Evolutionary conservation across 2,888 invertebrate genomes (phyloP).

Genomic region (Amblyteles armatorius): DNA sequence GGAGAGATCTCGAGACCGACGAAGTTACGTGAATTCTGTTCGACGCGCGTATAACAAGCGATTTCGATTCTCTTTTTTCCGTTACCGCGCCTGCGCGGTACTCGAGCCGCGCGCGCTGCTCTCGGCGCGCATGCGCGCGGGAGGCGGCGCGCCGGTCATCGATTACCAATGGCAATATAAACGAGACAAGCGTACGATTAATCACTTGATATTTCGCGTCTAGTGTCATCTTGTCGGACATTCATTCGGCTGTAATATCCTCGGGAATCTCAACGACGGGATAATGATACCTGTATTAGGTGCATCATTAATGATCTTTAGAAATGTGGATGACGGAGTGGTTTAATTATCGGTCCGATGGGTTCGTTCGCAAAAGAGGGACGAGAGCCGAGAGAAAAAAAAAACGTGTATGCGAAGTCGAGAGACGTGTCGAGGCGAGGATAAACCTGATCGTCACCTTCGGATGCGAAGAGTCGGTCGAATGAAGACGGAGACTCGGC

Average conservation of each 20-base stretch:
- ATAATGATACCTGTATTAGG: constrained; percentile 40
- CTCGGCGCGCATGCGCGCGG: neutral
- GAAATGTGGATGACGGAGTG: constrained; percentile 50
- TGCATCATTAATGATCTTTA: constrained; percentile 51
- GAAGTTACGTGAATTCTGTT: constrained; percentile 7
- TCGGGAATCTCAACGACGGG: constrained; percentile 6
- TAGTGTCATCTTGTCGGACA: constrained; percentile 32
- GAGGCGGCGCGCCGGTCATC: neutral
- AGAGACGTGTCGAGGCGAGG: constrained; percentile 1
- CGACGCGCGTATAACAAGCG: neutral
- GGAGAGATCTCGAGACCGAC: constrained; percentile 9
- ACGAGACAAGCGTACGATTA: constrained; percentile 36
- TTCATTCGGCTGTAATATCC: constrained; percentile 5
- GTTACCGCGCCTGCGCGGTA: neutral
- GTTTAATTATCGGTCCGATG: constrained; percentile 49
- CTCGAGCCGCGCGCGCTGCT: too few relatives aligned
- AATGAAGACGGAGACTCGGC: neutral
- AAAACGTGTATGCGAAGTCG: neutral
- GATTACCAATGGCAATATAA: neutral
- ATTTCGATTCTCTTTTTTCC: neutral
- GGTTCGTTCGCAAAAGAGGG: neutral
- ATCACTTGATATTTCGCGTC: constrained; percentile 51
- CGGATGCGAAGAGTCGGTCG: neutral
- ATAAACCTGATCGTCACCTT: constrained; percentile 7
- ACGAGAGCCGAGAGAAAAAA: neutral